Evolutionary conservation across 2,888 invertebrate species (phyloP), one percentile per base, ranked within the genome.

Genomic region (Cistogaster globosa): DNA sequence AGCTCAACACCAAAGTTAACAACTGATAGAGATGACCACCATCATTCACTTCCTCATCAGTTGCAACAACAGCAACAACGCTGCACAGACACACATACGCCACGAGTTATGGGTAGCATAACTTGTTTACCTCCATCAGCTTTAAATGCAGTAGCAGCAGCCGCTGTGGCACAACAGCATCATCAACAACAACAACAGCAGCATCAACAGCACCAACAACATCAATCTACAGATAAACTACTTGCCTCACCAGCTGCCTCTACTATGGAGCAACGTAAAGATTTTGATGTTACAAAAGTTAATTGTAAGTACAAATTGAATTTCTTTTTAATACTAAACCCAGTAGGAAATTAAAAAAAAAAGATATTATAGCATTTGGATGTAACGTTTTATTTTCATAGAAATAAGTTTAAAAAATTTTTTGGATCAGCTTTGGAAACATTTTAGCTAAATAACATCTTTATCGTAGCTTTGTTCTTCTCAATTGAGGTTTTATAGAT

Each of bases 261-360:
- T 11, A 18, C 76, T 32, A 63, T 85, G 53, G 85, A 85, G 18
- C 84, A 77, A 69, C 85, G 87, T 75, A 83, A 92, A 76, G 93
- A 93, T 55, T 93, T 93, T 86, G 93, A 93, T 89, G 89, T 93
- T 87, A 90, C 92, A 87, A 93, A 93, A 91, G 91, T 92, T 78
- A 93, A 92, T 90, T 91, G 93, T 93, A 89, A 93, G 93, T 93
- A 89, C 32, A 79, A 57, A 53, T 62, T 45, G 18, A 68, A 14
- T 60, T 36, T 67, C 68, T 38, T 20, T 32, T 16, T 22, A 9
- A 26, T 22, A 45, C 0, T 18, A 7, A 14, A 58, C 51, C 68
- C 55, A 58, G 1, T 67, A 38, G 76, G 36, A 76, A 76, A 67
- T 32, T 18, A 32, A 12, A 36, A 51, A 26, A 26, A 32, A 32